A percentile compares a stretch with the other conserved stretches of the same genome.
Evolutionary conservation across 2,888 invertebrate species (phyloP).

Genomic region (Polyommatus icarus): DNA sequence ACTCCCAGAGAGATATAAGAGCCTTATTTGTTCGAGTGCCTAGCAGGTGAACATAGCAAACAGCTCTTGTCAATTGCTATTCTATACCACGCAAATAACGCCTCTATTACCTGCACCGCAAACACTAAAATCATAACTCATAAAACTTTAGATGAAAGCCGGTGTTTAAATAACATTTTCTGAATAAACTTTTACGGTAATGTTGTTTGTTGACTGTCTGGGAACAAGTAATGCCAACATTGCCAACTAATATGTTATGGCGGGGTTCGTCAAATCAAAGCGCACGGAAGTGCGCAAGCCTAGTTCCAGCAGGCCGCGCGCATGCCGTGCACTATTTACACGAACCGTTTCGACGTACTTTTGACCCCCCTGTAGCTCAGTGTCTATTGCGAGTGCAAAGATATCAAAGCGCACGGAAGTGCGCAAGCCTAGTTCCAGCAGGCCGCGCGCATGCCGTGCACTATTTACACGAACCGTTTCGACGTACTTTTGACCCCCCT

Average conservation of each 20-base stretch:
- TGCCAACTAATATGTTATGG: not conserved
- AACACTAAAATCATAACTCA: constrained; percentile 2
- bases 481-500: no score
- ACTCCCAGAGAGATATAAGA: not conserved
- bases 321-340: no score
- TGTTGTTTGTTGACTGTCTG: constrained; percentile 21
- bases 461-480: no score
- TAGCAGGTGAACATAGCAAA: constrained; percentile 18
- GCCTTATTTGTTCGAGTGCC: constrained; percentile 26
- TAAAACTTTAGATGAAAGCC: not conserved
- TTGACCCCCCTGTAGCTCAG: no score
- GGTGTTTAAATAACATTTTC: constrained; percentile 21
- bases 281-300: no score
- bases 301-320: no score
- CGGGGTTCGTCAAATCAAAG: not conserved
- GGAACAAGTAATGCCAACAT: constrained; percentile 1
- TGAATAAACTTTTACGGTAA: constrained; percentile 12
- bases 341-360: no score
- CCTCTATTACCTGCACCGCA: not conserved
- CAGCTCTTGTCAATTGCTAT: not conserved
- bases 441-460: no score
- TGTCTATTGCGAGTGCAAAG: no score
- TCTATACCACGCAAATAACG: not conserved
- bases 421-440: no score
- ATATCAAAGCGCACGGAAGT: no score